A percentile compares a stretch with the other conserved stretches of the same genome.
Conservation (phyloP, 2,888 invertebrate genomes). For the Drosophila meridionalis region DNA sequence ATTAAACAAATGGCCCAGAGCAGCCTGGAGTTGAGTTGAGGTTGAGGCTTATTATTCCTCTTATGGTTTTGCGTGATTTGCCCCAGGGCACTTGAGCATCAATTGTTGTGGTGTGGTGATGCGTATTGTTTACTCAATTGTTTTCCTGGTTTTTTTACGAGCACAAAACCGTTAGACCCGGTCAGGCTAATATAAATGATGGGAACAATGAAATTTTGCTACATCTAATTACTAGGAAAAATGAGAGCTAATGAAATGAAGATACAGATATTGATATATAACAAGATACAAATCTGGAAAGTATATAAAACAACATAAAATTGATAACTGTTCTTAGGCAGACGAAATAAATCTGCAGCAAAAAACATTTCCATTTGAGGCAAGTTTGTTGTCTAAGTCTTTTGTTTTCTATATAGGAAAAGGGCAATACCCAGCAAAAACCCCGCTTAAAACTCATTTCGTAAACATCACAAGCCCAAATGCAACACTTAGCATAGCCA, state of each 20-base stretch:
- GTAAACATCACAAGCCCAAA: constrained; percentile 58
- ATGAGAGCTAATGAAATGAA: constrained; percentile 47
- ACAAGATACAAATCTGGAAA: constrained; percentile 9
- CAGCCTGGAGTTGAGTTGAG: constrained; percentile 41
- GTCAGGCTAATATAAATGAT: constrained; percentile 26
- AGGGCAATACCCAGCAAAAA: constrained; percentile 36
- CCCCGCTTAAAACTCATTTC: constrained; percentile 55
- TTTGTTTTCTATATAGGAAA: constrained; percentile 38
- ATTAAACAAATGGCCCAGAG: constrained; percentile 73
- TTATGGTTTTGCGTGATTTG: constrained; percentile 77
- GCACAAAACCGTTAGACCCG: constrained; percentile 62
- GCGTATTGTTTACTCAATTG: constrained; percentile 51
- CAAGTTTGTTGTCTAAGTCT: constrained; percentile 67
- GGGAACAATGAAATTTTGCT: constrained; percentile 61
- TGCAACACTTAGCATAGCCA: constrained; percentile 49
- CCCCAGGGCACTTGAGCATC: constrained; percentile 60
- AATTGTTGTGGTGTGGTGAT: constrained; percentile 75
- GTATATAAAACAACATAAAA: not conserved
- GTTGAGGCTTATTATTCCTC: constrained; percentile 55
- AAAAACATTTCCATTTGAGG: not conserved
- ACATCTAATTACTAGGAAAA: constrained; percentile 67
- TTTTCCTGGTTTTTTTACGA: constrained; percentile 66
- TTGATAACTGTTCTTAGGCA: not conserved
- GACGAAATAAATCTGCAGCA: not conserved
- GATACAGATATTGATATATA: constrained; percentile 21